phyloP scores from a whole-genome alignment of 2,888 invertebrate genomes.

The Plebejus anna region DNA sequence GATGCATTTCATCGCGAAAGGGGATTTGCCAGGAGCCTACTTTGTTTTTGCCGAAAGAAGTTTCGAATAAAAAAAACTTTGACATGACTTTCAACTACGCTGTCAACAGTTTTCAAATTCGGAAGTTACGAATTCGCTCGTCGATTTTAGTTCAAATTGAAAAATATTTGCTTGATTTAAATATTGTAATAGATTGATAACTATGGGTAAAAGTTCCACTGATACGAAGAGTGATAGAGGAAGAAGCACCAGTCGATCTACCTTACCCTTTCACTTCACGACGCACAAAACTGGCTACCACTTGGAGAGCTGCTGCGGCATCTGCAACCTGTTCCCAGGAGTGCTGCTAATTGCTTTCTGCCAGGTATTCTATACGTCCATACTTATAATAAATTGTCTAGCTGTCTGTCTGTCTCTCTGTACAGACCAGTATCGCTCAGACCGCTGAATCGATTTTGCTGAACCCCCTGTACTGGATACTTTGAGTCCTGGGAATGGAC shows the following conservation, averaged over 20 bases:
- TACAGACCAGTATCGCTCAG: too few relatives aligned
- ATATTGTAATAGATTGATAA: too few relatives aligned
- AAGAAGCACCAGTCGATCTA: constrained; percentile 48
- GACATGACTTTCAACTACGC: constrained; percentile 12
- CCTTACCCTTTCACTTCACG: constrained; percentile 66
- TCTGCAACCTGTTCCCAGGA: constrained; percentile 71
- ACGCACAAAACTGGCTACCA: constrained; percentile 66
- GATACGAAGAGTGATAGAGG: constrained; percentile 42
- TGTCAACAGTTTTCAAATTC: background rate
- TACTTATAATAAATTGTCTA: background rate
- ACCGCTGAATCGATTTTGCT: too few relatives aligned
- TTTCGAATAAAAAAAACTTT: constrained; percentile 9
- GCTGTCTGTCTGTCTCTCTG: too few relatives aligned
- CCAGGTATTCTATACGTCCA: constrained; percentile 48
- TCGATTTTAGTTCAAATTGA: background rate
- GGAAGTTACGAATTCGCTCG: background rate
- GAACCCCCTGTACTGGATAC: too few relatives aligned
- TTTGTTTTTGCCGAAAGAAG: background rate
- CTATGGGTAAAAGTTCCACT: constrained; percentile 37
- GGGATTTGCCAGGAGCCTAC: background rate
- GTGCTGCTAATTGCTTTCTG: constrained; percentile 66
- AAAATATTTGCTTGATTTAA: background rate
- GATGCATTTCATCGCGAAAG: background rate
- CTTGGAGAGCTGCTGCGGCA: constrained; percentile 69
- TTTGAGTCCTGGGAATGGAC: too few relatives aligned